Evolutionary conservation across 53 echinoderm and acorn worm species (phyloP), one percentile per base, ranked within the genome.

Genomic region (Echinarachnius parma): DNA sequence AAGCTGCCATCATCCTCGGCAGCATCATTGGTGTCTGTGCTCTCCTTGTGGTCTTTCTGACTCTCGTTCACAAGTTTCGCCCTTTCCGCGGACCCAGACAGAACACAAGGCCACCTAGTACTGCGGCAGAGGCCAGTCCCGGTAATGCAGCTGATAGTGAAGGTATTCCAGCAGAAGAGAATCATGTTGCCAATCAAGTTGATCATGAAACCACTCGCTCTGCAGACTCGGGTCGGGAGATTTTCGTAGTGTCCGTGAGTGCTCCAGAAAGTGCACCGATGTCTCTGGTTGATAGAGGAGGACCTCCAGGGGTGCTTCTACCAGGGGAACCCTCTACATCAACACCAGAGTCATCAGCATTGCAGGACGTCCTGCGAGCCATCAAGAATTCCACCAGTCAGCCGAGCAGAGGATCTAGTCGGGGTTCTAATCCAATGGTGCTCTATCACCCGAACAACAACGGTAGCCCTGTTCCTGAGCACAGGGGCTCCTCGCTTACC

Each of bases 21-120:
- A 55, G 54, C 3, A 66, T 78, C 30, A 78, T 78, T 1, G 79
- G 79, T 27, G 56, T 78, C 66, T 78, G 79, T 54, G 79, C 65
- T 5, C 31, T 78, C 18, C 60, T 78, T 46, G 66, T 78, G 29
- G 54, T 78, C 35, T 55, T 32, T 30, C 57, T 78, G 4, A 57
- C 79, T 21, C 39, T 78, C n/a, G 58, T 55, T 28, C 66, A 78
- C 44, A 78, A 78, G 33, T 65, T 59, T 34, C 79, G 79, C 28
- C 22, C 74, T 5, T 34, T 39, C 37, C 54, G 57, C 0, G n/a
- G 28, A 34, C 42, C 56, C n/a, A 31, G 65, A 28, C 39, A 24
- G 65, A 46, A 26, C 19, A 26, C 28, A 44, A 25, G 65, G 28
- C 46, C 65, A 5, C 19, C 65, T 4, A 45, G 45, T 4, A 44